Evolutionary conservation across 2,113 vertebrate genomes (phyloP).

Genomic region (Rhabdornis inornatus): DNA sequence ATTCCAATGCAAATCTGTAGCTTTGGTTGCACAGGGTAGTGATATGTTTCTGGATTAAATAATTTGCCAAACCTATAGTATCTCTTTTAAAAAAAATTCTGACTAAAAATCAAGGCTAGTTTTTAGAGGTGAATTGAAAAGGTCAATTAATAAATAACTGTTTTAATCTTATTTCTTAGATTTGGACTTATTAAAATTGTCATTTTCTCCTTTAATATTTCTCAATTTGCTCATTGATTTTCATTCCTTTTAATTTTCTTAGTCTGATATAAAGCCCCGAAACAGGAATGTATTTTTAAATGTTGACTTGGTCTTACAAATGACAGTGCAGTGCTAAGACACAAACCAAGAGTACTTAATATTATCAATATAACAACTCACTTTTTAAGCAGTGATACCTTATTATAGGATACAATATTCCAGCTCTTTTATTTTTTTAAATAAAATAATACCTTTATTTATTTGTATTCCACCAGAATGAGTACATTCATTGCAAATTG

Average conservation of each 20-base stretch:
- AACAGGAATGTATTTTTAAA: background rate
- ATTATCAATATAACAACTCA: background rate
- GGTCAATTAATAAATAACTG: background rate
- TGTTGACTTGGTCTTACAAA: background rate
- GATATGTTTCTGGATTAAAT: background rate
- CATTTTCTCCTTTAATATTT: background rate
- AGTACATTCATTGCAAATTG: slow-evolving; percentile 73
- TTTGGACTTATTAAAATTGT: background rate
- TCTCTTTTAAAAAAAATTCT: background rate
- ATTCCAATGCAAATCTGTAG: background rate
- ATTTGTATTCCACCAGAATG: slow-evolving; percentile 62
- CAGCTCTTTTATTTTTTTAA: slow-evolving; percentile 42
- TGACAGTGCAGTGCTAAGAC: background rate
- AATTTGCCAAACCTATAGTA: background rate
- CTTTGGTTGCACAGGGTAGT: background rate
- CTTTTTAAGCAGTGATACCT: background rate
- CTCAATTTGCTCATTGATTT: background rate
- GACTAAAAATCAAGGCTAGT: background rate
- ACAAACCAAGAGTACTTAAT: background rate
- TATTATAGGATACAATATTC: background rate
- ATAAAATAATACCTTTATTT: slow-evolving; percentile 68
- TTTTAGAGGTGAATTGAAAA: background rate
- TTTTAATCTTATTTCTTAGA: background rate
- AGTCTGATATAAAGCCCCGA: background rate
- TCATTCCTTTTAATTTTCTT: background rate